Evolutionary conservation across 2,113 vertebrate genomes (phyloP), one percentile per base, ranked within the genome.

Genomic region (Epinephelus moara): DNA sequence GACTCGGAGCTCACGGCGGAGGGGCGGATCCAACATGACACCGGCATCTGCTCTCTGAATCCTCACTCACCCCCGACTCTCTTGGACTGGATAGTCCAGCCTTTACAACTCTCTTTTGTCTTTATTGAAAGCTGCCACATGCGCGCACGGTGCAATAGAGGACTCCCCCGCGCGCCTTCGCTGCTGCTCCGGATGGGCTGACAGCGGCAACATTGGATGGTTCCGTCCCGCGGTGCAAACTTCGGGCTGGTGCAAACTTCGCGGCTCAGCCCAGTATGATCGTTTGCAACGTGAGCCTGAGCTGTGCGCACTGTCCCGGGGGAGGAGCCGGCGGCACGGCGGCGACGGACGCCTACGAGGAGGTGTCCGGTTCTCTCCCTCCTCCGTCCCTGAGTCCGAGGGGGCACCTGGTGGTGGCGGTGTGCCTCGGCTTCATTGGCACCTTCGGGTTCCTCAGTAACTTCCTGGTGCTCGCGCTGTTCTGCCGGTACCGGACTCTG

Each of bases 391-490:
- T 95, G 63, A 94, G 79, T 27, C 93, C 94, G 14, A 91, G 85
- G 0, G 96, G 95, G n/a, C 95, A 96, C 92, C 88, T 95, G 78
- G 64, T 95, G 73, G 94, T 96, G 59, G 94, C 95, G 1, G 93
- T 95, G 86, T 96, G 93, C 86, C 95, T 96, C 33, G 96, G 96
- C 52, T 85, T 93, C 68, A 93, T 95, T 88, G 96, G 95, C 71
- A 91, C 92, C 61, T 80, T 95, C 52, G 96, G 94, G 2, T 94
- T 95, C 68, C 86, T 95, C 84, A 94, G 88, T 40, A 96, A 96
- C 93, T 78, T 94, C 59, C 66, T 94, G 70, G 95, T 95, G 52
- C 89, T 96, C 37, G 72, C 93, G 70, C 91, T 97, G 75, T 96
- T 97, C 91, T 94, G 92, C 82, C 92, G 95, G 12, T 96, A 93